These are phyloP conservation scores for Bilobella aurantiaca DNA, from an alignment of 1,140 invertebrate species.

Conservation along the genomic window DNA sequence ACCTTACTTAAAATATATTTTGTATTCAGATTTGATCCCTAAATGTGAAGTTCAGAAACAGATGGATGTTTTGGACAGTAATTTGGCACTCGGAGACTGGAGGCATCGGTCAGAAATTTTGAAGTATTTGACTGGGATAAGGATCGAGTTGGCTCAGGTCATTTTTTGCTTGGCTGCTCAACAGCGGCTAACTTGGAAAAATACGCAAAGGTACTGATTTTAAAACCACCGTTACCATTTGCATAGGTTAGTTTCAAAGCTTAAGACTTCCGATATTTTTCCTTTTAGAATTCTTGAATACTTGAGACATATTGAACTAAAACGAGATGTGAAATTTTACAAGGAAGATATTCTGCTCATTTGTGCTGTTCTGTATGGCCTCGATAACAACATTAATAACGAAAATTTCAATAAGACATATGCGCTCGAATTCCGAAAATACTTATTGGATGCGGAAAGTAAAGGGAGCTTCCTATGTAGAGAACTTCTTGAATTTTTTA, in stretches of 20 bases:
- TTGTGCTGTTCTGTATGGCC: slow-evolving; percentile 45
- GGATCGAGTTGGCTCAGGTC: slow-evolving; percentile 68
- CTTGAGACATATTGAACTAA: slow-evolving; percentile 34
- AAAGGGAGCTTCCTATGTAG: slow-evolving; percentile 12
- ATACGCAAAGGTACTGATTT: slow-evolving; percentile 44
- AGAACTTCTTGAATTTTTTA: slow-evolving; percentile 22
- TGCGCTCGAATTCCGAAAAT: slow-evolving; percentile 22
- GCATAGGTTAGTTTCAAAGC: neutral
- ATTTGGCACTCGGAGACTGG: slow-evolving; percentile 74
- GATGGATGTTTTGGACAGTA: slow-evolving; percentile 65
- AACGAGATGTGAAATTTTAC: slow-evolving; percentile 11
- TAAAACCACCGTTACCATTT: neutral
- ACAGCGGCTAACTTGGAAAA: slow-evolving; percentile 52
- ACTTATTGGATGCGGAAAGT: slow-evolving; percentile 16
- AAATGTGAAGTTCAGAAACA: slow-evolving; percentile 52
- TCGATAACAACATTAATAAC: slow-evolving; percentile 39
- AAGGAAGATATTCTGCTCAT: slow-evolving; percentile 40
- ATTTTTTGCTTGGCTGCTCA: slow-evolving; percentile 81
- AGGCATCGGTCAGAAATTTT: slow-evolving; percentile 72
- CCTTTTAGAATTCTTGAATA: slow-evolving; percentile 41
- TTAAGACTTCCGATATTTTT: neutral
- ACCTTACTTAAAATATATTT: slow-evolving; percentile 6
- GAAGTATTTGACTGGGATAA: slow-evolving; percentile 64
- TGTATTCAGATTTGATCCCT: slow-evolving; percentile 28
- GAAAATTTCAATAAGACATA: slow-evolving; percentile 14